Base-by-base conservation (phyloP, 2,888 invertebrate species). In the Melipona beecheii region DNA sequence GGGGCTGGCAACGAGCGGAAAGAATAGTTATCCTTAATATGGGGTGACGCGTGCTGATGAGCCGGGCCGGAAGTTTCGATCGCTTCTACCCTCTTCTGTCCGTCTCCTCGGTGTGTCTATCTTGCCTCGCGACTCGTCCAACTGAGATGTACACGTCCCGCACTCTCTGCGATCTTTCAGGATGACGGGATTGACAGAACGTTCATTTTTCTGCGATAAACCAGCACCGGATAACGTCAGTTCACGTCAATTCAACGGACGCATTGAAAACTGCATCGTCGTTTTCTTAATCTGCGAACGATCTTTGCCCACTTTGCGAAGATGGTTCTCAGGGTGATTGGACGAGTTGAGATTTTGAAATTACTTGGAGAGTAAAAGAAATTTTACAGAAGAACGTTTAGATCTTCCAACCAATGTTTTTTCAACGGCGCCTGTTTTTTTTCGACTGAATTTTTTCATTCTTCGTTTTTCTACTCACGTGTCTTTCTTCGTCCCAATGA, bases 11-110 rank as follows among this genome's bases (percentile, higher is more conserved):
- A 92, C 90, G 90, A 92, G 91, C 92, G 93, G 93, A 93, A 93
- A 92, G 93, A 91, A 92, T 91, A 92, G 93, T 93, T 93, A 93
- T 91, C 89, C 90, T 91, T 93, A 92, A 93, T 93, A 91, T 89
- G 91, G 92, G 92, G 91, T 89, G 93, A 93, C 93, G 93, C 93
- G 92, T 92, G 92, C 90, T 91, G 92, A 93, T 93, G 92, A 93
- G 92, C 90, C 90, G 91, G 86, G 88, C 92, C 93, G 93, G 94
- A 94, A 93, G 92, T 93, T 91, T 88, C 90, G 91, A 92, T 93
- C 91, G 80, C 80, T 90, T 78, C 70, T 54, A 58, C 70, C 58
- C 72, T 84, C 77, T 52, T 52, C 66, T 36, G 36, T 36, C 36
- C 36, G 36, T 21, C 69, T 49, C 17, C 11, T 60, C 54, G 31